Percentiles rank a stretch among this genome's conserved stretches.
Evolutionary conservation across 2,797 vertebrate species (phyloP).

Genomic region (Botia kubotai): DNA sequence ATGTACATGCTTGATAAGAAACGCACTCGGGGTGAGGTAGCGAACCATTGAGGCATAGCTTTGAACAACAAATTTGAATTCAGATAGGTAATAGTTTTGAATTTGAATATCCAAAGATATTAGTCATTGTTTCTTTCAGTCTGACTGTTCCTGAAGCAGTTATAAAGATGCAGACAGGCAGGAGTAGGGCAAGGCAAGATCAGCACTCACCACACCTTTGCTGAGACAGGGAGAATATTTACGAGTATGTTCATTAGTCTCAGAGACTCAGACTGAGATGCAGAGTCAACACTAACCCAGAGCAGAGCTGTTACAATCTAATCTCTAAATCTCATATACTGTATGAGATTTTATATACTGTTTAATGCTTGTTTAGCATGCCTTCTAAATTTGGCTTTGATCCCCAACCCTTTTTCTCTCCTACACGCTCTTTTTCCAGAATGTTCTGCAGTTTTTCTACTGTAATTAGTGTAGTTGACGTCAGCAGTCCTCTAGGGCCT

Average conservation of each 20-base stretch:
- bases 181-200: constrained; percentile 30
- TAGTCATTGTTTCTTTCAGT: neutral
- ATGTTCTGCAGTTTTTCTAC: constrained; percentile 31
- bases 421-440: constrained; percentile 29
- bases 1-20: neutral
- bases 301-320: constrained; percentile 21
- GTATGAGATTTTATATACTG: too few species aligned
- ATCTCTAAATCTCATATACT: neutral
- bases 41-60: neutral
- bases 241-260: constrained; percentile 49
- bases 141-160: neutral
- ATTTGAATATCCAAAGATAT: neutral
- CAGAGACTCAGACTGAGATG: constrained; percentile 27
- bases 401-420: constrained; percentile 15
- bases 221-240: constrained; percentile 57
- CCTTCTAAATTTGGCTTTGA: constrained; percentile 34
- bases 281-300: constrained; percentile 19
- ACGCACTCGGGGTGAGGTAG: neutral
- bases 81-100: neutral
- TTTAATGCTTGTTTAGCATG: constrained; percentile 5
- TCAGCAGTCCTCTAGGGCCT: constrained; percentile 28
- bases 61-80: neutral
- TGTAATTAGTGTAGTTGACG: constrained; percentile 42
- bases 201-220: constrained; percentile 40
- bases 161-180: constrained; percentile 18